These are phyloP conservation scores for Lamprologus lemairii DNA, from an alignment of 2,113 vertebrate genomes.

Conservation along the genomic window DNA sequence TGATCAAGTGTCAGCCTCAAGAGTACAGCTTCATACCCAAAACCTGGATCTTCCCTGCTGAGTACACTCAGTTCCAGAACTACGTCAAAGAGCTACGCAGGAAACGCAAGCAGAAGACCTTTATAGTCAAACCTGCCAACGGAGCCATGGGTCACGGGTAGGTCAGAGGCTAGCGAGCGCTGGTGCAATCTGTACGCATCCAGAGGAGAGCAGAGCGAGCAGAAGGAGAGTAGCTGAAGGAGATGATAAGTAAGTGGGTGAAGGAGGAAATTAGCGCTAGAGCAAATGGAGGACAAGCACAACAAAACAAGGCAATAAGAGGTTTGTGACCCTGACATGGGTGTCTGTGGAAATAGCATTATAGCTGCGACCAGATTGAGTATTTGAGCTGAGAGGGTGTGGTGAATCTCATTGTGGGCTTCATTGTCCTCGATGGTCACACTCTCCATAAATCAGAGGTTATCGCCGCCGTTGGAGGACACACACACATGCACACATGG, in stretches of 20 bases:
- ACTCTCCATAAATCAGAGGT: constrained; percentile 49
- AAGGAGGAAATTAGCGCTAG: neutral
- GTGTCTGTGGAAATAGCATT: constrained; percentile 30
- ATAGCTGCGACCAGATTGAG: constrained; percentile 27
- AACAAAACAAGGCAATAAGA: constrained; percentile 34
- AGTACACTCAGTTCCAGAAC: constrained; percentile 97
- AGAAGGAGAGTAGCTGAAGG: neutral
- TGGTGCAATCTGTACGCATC: neutral
- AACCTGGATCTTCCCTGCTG: constrained; percentile 96
- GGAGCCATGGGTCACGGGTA: constrained; percentile 99
- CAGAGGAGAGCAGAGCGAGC: neutral
- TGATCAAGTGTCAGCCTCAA: constrained; percentile 92
- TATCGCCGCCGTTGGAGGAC: constrained; percentile 27
- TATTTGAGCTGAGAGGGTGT: constrained; percentile 43
- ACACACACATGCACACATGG: neutral
- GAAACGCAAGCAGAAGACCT: constrained; percentile 94
- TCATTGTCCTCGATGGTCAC: constrained; percentile 53
- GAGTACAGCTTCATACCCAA: constrained; percentile 95
- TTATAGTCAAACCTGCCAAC: constrained; percentile 96
- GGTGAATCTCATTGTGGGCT: constrained; percentile 46
- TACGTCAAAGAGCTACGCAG: constrained; percentile 93
- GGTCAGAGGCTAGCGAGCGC: constrained; percentile 37
- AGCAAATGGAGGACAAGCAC: constrained; percentile 18
- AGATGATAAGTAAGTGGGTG: neutral
- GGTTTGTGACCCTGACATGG: constrained; percentile 36